Evolutionary conservation across 2,888 invertebrate species (phyloP).

Genomic region (Matsumyia berberina): DNA sequence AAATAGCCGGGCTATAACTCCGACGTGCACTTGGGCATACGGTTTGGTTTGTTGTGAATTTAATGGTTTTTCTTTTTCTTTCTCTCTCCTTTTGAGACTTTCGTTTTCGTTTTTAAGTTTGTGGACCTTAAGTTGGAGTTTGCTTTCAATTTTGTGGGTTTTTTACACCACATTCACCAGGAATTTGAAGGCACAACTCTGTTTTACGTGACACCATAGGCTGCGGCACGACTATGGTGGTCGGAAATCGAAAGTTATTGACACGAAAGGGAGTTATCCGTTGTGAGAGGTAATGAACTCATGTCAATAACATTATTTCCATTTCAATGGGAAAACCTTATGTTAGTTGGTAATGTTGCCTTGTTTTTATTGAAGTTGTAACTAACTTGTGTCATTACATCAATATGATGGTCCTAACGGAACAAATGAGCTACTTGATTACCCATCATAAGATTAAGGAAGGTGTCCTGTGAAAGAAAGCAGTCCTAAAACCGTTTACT

Average conservation of each 20-base stretch:
- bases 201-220: constrained; percentile 6
- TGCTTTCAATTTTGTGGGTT: constrained; percentile 28
- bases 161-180: constrained; percentile 12
- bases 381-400: too few relatives aligned
- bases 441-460: too few relatives aligned
- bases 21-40: constrained; percentile 15
- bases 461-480: too few relatives aligned
- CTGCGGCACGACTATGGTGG: constrained; percentile 22
- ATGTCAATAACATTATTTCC: background rate
- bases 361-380: background rate
- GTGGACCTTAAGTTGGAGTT: constrained; percentile 20
- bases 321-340: background rate
- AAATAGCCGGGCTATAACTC: constrained; percentile 25
- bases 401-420: too few relatives aligned
- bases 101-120: constrained; percentile 52
- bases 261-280: background rate
- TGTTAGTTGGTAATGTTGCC: background rate
- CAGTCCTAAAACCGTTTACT: too few relatives aligned
- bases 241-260: constrained; percentile 47
- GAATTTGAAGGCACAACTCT: background rate
- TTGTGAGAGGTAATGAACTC: background rate
- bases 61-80: constrained; percentile 19
- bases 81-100: constrained; percentile 28
- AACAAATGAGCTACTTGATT: too few relatives aligned
- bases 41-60: constrained; percentile 20